Conservation (phyloP, 1,140 invertebrate species). For the Aethina tumida region DNA sequence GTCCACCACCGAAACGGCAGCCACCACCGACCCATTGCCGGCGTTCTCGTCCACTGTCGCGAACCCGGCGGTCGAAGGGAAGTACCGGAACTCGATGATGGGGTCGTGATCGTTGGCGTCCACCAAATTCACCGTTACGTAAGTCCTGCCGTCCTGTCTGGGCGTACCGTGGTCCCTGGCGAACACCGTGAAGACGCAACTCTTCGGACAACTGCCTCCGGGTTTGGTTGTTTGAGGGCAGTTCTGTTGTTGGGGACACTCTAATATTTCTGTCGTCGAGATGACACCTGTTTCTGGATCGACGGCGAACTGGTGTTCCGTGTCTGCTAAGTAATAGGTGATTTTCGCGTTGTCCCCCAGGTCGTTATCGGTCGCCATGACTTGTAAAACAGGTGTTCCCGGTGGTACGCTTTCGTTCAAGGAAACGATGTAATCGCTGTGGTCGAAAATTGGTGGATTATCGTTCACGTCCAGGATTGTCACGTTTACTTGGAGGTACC, state of each 20-base stretch:
- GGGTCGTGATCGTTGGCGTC: slow-evolving; percentile 95
- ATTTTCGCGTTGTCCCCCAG: slow-evolving; percentile 85
- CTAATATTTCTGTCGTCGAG: slow-evolving; percentile 65
- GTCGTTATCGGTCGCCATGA: slow-evolving; percentile 88
- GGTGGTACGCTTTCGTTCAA: slow-evolving; percentile 84
- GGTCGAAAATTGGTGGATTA: slow-evolving; percentile 87
- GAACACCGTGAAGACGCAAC: slow-evolving; percentile 89
- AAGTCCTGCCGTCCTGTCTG: slow-evolving; percentile 82
- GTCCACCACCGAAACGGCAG: slow-evolving; percentile 86
- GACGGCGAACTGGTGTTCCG: slow-evolving; percentile 76
- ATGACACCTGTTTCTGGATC: slow-evolving; percentile 83
- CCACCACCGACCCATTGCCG: slow-evolving; percentile 77
- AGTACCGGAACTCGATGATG: slow-evolving; percentile 81
- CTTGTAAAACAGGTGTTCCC: slow-evolving; percentile 77
- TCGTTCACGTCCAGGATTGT: slow-evolving; percentile 90
- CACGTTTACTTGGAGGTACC: slow-evolving; percentile 82
- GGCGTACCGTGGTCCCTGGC: slow-evolving; percentile 87
- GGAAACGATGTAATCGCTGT: slow-evolving; percentile 84
- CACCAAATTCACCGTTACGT: slow-evolving; percentile 86
- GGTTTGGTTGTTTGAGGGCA: slow-evolving; percentile 40
- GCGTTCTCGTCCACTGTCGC: slow-evolving; percentile 93
- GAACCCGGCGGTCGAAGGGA: slow-evolving; percentile 68
- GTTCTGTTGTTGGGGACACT: slow-evolving; percentile 65
- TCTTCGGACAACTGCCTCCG: slow-evolving; percentile 62
- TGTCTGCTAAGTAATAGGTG: slow-evolving; percentile 78